Evolutionary conservation across 2,113 vertebrate species (phyloP).

Genomic region (Hiodon tergisus): DNA sequence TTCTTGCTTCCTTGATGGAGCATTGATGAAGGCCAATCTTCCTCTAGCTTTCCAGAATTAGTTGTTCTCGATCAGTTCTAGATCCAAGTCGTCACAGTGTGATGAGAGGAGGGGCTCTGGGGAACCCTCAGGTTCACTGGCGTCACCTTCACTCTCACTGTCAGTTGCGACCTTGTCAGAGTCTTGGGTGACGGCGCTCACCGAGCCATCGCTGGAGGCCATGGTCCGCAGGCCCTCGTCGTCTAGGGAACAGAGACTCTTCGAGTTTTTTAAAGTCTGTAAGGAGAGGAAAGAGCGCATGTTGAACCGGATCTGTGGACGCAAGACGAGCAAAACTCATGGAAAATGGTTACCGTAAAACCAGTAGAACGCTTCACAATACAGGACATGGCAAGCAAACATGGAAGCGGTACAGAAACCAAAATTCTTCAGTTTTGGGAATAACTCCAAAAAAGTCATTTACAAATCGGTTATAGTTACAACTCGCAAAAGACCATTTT

Average conservation of each 20-base stretch:
- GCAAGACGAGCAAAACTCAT: too few species aligned
- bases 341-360: neutral
- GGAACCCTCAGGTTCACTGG: conserved; percentile 58
- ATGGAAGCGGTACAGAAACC: neutral
- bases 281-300: conserved; percentile 29
- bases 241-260: conserved; percentile 69
- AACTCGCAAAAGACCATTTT: too few species aligned
- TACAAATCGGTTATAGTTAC: too few species aligned
- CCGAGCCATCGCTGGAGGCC: conserved; percentile 53
- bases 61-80: conserved; percentile 70
- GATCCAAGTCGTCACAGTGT: conserved; percentile 62
- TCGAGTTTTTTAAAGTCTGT: conserved; percentile 70
- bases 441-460: neutral
- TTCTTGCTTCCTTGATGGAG: neutral
- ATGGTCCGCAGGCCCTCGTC: conserved; percentile 62
- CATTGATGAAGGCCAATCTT: neutral
- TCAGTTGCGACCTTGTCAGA: conserved; percentile 33
- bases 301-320: too few species aligned
- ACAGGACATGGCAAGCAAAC: too few species aligned
- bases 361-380: too few species aligned
- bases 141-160: conserved; percentile 54
- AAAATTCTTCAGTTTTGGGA: neutral
- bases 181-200: conserved; percentile 48
- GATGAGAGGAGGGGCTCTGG: conserved; percentile 55
- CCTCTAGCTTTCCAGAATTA: conserved; percentile 40